These are phyloP conservation scores for Ditylenchus dipsaci DNA, from an alignment of 1,140 invertebrate genomes.

Conservation along the genomic window DNA sequence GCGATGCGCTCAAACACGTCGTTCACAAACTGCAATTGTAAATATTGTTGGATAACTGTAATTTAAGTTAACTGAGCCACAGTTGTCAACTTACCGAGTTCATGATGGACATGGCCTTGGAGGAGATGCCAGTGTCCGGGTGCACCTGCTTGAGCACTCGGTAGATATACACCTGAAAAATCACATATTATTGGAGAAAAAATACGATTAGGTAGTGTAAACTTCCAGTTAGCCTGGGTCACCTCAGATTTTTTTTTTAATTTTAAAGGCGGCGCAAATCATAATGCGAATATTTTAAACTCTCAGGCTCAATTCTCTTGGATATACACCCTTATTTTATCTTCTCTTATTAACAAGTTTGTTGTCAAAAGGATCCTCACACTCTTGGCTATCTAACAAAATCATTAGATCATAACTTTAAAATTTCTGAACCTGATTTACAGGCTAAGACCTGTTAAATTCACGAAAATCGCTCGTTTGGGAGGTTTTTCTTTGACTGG, in stretches of 20 bases:
- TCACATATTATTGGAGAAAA: not conserved
- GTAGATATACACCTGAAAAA: constrained; percentile 34
- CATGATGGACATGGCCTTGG: constrained; percentile 67
- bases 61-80: constrained; percentile 58
- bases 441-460: no score
- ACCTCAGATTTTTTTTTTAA: not conserved
- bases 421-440: no score
- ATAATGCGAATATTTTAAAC: not conserved
- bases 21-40: constrained; percentile 60
- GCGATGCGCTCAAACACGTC: constrained; percentile 70
- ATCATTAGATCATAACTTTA: not conserved
- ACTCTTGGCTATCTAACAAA: no score
- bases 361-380: no score
- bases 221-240: no score
- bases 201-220: no score
- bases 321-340: not conserved
- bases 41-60: no score
- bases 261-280: not conserved
- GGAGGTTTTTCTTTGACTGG: no score
- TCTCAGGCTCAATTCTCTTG: not conserved
- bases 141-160: constrained; percentile 60
- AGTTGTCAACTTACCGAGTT: constrained; percentile 61
- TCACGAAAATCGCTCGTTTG: no score
- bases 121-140: constrained; percentile 61
- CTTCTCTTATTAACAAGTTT: no score